Percentiles rank a stretch among this genome's conserved stretches.
Conservation (phyloP, 2,888 invertebrate species). For the Trisateles emortualis region DNA sequence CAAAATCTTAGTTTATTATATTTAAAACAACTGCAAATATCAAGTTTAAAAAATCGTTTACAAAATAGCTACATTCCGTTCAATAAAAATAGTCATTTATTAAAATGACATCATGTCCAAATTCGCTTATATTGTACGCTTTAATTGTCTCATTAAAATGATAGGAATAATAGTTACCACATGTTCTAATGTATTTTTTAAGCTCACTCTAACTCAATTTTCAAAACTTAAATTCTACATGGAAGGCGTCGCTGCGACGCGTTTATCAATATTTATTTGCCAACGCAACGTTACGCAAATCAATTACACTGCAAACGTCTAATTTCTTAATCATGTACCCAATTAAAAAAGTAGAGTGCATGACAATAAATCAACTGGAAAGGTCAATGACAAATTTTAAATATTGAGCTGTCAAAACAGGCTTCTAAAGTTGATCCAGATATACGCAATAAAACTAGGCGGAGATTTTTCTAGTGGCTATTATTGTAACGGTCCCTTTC, state of each 20-base stretch:
- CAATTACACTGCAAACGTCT: slow-evolving; percentile 35
- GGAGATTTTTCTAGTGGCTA: slow-evolving; percentile 76
- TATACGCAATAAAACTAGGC: slow-evolving; percentile 63
- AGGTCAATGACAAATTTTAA: slow-evolving; percentile 61
- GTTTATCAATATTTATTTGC: slow-evolving; percentile 31
- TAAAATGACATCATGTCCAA: slow-evolving; percentile 40
- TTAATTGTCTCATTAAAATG: slow-evolving; percentile 61
- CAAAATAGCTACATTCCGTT: slow-evolving; percentile 10
- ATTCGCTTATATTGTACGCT: slow-evolving; percentile 49
- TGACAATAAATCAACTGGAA: slow-evolving; percentile 57
- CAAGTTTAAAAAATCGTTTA: too few relatives aligned
- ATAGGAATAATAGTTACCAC: slow-evolving; percentile 55
- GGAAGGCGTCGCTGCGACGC: slow-evolving; percentile 17
- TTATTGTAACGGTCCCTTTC: slow-evolving; percentile 85
- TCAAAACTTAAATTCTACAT: slow-evolving; percentile 7
- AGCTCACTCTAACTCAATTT: slow-evolving; percentile 13
- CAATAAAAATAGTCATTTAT: slow-evolving; percentile 20
- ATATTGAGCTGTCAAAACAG: slow-evolving; percentile 60
- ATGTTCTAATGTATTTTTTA: slow-evolving; percentile 51
- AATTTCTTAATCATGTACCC: slow-evolving; percentile 45
- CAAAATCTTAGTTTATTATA: too few relatives aligned
- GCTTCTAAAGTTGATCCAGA: slow-evolving; percentile 64
- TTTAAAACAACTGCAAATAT: too few relatives aligned
- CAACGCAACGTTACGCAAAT: slow-evolving; percentile 38
- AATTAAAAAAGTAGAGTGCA: slow-evolving; percentile 47